Evolutionary conservation across 2,888 invertebrate genomes (phyloP).

Genomic region (Conomelus anceps): DNA sequence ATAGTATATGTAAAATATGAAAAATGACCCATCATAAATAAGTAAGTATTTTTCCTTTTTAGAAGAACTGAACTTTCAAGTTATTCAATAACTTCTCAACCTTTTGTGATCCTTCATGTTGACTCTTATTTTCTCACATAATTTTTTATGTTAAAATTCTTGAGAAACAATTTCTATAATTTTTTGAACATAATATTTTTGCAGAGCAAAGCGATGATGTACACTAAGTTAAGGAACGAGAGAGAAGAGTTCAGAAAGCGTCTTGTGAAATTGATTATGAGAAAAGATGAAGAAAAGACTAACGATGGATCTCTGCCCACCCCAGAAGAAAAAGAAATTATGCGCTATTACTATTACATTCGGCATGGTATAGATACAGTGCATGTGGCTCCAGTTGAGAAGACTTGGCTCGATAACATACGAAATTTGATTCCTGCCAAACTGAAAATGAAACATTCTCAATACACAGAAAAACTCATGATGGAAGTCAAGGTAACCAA

Average conservation of each 20-base stretch:
- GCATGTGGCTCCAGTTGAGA: conserved; percentile 78
- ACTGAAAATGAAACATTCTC: conserved; percentile 45
- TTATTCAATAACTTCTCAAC: no score
- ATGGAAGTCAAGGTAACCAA: conserved; percentile 30
- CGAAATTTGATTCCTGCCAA: conserved; percentile 56
- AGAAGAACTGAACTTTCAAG: no score
- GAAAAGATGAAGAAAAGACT: conserved; percentile 40
- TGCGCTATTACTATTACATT: conserved; percentile 84
- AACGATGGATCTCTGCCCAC: conserved; percentile 48
- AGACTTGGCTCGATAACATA: conserved; percentile 61
- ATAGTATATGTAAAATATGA: no score
- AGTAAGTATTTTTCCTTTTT: no score
- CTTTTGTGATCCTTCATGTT: no score
- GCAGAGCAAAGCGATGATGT: conserved; percentile 46
- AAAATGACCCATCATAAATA: no score
- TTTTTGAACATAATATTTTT: background rate
- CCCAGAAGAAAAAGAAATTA: conserved; percentile 58
- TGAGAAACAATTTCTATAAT: no score
- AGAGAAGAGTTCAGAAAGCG: conserved; percentile 76
- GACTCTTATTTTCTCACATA: no score
- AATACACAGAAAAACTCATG: conserved; percentile 27
- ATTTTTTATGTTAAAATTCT: no score
- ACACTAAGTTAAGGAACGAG: conserved; percentile 61
- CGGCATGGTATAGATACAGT: conserved; percentile 85
- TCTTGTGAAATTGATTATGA: conserved; percentile 66